Evolutionary conservation across 2,888 invertebrate species (phyloP), one percentile per base, ranked within the genome.

Genomic region (Platycheirus albimanus): DNA sequence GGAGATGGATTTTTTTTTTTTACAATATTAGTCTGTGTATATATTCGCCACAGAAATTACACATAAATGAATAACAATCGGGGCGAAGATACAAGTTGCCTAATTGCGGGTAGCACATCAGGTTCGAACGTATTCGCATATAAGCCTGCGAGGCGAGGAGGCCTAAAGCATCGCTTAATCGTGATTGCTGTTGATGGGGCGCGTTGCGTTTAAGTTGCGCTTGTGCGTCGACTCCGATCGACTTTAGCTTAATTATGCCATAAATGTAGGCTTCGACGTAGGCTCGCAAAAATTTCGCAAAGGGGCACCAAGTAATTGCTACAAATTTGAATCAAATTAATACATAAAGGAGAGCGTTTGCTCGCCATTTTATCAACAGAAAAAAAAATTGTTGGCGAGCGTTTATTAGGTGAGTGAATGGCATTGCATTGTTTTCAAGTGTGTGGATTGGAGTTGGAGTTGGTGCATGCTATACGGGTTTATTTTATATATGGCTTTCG

Each of bases 341-440:
- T 79, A 72, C 72, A 79, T 79, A 79, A 79, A 79, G 47, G 79
- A 72, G 79, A 79, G 67, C 79, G 72, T 74, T 79, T 74, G 72
- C 54, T 52, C 79, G 67, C 72, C 79, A 81, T 74, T 77, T 78
- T 51, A 54, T 77, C n/a, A n/a, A n/a, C n/a, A n/a, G n/a, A n/a
- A 19, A 67, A 30, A 45, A 30, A 56, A 10, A 10, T 19, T 61
- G 54, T 64, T 72, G 63, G 63, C 45, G 28, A 74, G 69, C 72
- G 83, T 83, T 83, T 83, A 83, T 83, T 78, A 83, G 83, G 83
- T 78, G 83, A 83, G 78, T 74, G 75, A 79, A 58, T 61, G 78
- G 75, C 24, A 58, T 54, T 81, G 76, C 58, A 81, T 76, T 71
- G 70, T 54, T 75, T 76, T 71, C n/a, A 8, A 30, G 71, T 24